A percentile compares a stretch with the other conserved stretches of the same genome.
Conservation (phyloP, 2,888 invertebrate species). For the Limnephilus auricula region DNA sequence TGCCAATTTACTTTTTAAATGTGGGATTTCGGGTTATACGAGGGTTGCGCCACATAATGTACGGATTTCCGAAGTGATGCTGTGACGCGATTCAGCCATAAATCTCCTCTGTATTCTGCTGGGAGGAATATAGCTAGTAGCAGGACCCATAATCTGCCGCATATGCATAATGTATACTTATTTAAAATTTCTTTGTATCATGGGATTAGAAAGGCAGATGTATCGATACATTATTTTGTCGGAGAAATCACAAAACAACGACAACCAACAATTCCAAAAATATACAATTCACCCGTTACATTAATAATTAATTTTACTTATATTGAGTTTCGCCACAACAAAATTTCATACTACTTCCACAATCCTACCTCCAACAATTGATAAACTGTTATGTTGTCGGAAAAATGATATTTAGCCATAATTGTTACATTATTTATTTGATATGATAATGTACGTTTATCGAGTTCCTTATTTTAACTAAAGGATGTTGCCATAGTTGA, state of each 20-base stretch:
- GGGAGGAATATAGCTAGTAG: slow-evolving; percentile 1
- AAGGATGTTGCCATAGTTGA: too few relatives aligned
- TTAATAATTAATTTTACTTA: too few relatives aligned
- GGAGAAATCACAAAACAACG: neutral
- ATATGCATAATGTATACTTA: neutral
- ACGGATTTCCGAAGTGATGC: slow-evolving; percentile 24
- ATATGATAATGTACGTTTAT: too few relatives aligned
- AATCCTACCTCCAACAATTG: too few relatives aligned
- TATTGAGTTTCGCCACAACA: too few relatives aligned
- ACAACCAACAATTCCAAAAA: neutral
- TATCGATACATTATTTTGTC: neutral
- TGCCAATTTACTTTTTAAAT: neutral
- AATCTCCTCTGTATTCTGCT: slow-evolving; percentile 18
- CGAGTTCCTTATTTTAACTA: too few relatives aligned
- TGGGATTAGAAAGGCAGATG: neutral
- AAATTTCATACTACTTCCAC: too few relatives aligned
- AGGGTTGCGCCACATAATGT: neutral
- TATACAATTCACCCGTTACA: too few relatives aligned
- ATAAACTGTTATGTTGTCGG: too few relatives aligned
- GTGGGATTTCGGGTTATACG: neutral
- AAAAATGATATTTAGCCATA: too few relatives aligned
- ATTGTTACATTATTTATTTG: too few relatives aligned
- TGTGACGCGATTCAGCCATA: slow-evolving; percentile 32
- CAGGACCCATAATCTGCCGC: slow-evolving; percentile 1
- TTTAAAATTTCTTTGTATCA: neutral